Conservation (phyloP, 64 coral and sea anemone genomes). For the Actinia tenebrosa region DNA sequence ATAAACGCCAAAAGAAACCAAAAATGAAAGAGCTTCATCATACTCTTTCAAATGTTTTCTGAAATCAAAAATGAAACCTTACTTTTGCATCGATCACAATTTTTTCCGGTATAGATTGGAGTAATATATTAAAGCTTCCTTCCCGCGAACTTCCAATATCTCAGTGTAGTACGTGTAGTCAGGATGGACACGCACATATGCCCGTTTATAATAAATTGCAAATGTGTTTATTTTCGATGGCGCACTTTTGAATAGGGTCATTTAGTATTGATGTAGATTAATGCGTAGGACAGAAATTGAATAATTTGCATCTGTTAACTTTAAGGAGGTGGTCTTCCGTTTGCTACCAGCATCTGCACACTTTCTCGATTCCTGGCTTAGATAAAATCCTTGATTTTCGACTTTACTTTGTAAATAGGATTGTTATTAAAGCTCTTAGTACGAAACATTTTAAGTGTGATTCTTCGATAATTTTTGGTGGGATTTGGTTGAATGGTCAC, state of each 20-base stretch:
- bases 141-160: not conserved
- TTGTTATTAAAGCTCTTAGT: too few species aligned
- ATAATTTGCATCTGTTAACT: conserved; percentile 9
- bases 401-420: too few species aligned
- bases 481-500: too few species aligned
- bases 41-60: conserved; percentile 13
- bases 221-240: conserved; percentile 13
- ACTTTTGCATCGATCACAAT: not conserved
- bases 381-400: too few species aligned
- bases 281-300: not conserved
- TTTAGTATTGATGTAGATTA: conserved; percentile 1
- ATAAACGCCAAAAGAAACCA: conserved; percentile 8
- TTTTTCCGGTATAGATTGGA: not conserved
- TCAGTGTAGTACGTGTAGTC: not conserved
- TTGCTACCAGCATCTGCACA: not conserved
- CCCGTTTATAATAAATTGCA: not conserved
- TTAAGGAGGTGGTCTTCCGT: not conserved
- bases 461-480: too few species aligned
- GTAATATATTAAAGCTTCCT: not conserved
- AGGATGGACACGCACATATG: not conserved
- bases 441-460: too few species aligned
- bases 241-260: not conserved
- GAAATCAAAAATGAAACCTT: not conserved
- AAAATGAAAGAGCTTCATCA: conserved; percentile 12
- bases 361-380: too few species aligned